A percentile compares a stretch with the other conserved stretches of the same genome.
phyloP scores from a whole-genome alignment of 2,797 vertebrate genomes.

The Spondyliosoma cantharus region DNA sequence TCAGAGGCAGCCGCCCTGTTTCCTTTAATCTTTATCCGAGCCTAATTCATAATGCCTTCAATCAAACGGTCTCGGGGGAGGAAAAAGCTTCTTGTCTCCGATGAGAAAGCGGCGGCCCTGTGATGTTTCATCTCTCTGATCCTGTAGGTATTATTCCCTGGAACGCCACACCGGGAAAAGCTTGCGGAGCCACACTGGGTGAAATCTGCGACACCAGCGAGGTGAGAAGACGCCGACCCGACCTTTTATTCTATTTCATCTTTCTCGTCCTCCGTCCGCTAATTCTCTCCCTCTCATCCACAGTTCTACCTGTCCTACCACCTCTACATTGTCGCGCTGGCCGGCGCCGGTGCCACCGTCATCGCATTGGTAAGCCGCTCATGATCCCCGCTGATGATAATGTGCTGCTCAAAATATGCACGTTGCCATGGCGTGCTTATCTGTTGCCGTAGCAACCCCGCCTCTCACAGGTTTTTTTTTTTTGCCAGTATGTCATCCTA shows the following conservation, averaged over 20 bases:
- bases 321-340: constrained; percentile 97
- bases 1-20: constrained; percentile 31
- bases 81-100: constrained; percentile 56
- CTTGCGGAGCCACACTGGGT: constrained; percentile 91
- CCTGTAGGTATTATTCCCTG: constrained; percentile 93
- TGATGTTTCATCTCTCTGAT: constrained; percentile 67
- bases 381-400: constrained; percentile 37
- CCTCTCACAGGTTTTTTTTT: constrained; percentile 52
- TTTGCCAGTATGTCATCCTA: constrained; percentile 30
- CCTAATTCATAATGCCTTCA: constrained; percentile 64
- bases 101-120: constrained; percentile 33
- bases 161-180: constrained; percentile 94
- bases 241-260: neutral
- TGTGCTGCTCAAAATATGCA: constrained; percentile 62
- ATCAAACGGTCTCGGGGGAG: constrained; percentile 47
- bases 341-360: constrained; percentile 96
- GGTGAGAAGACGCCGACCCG: constrained; percentile 80
- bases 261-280: neutral
- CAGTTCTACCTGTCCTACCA: constrained; percentile 99
- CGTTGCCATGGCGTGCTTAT: constrained; percentile 72
- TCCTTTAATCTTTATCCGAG: constrained; percentile 71
- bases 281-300: constrained; percentile 43
- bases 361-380: constrained; percentile 93
- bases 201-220: constrained; percentile 96
- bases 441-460: constrained; percentile 73